Conservation (phyloP, 2,797 vertebrate genomes). For the Sebastes flavidus region DNA sequence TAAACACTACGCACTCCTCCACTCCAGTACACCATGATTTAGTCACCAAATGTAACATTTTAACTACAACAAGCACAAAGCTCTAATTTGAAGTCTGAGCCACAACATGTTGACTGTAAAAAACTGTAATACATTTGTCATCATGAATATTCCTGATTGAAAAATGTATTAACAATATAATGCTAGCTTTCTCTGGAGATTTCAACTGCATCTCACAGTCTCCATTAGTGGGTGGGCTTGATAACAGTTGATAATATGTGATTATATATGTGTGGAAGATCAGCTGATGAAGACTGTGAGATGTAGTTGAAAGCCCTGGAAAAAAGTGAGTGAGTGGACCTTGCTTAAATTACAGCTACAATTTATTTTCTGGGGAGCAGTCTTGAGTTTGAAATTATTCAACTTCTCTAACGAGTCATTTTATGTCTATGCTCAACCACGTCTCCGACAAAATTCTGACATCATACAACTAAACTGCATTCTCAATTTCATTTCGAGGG, state of each 20-base stretch:
- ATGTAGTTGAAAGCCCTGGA: background rate
- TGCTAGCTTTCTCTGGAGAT: too few relatives aligned
- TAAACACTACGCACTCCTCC: background rate
- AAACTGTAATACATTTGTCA: background rate
- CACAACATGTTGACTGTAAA: background rate
- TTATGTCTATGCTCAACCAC: background rate
- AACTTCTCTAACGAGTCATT: background rate
- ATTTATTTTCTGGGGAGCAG: background rate
- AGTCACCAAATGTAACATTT: background rate
- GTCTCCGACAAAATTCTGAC: too few relatives aligned
- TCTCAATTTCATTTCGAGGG: too few relatives aligned
- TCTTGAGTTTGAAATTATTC: background rate
- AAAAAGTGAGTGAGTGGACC: background rate
- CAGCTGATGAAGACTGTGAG: background rate
- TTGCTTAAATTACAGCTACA: background rate
- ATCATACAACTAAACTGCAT: too few relatives aligned
- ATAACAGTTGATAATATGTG: background rate
- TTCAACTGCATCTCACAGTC: background rate
- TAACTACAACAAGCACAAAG: background rate
- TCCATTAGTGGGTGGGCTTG: background rate
- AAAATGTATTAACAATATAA: background rate
- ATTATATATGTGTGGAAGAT: background rate
- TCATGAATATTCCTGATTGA: background rate
- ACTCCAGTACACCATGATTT: background rate
- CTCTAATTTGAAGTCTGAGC: background rate